Evolutionary conservation across 2,888 invertebrate genomes (phyloP), one percentile per base, ranked within the genome.

Genomic region (Anthoptus insignis): DNA sequence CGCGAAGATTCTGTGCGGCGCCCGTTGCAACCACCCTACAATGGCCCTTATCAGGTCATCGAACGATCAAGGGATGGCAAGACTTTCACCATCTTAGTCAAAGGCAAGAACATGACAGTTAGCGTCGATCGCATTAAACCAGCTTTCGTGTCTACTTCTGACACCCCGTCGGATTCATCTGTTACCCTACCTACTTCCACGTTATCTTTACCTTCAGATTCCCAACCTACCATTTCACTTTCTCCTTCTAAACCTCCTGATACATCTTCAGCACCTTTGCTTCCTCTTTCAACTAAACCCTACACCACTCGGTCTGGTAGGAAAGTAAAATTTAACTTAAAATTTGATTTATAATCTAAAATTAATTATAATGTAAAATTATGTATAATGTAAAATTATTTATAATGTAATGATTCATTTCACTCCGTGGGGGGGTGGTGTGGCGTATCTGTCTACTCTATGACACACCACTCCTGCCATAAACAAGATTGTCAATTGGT

Each of bases 291-390:
- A n/a, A n/a, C n/a, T n/a, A n/a, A n/a, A n/a, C n/a, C n/a, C n/a
- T 27, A 27, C 50, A 11, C 19, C 39, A 52, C 14, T 42, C 29
- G 32, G 34, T 22, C 59, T 52, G 47, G 59, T 47, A 42, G 59
- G 42, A 52, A 60, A 60, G 50, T 60, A n/a, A n/a, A n/a, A n/a
- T n/a, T n/a, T n/a, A n/a, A n/a, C n/a, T n/a, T n/a, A n/a, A n/a
- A n/a, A n/a, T n/a, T n/a, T n/a, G n/a, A n/a, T n/a, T n/a, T n/a
- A n/a, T n/a, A n/a, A n/a, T n/a, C n/a, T n/a, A n/a, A n/a, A n/a
- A n/a, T n/a, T n/a, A n/a, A n/a, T n/a, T n/a, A n/a, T n/a, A n/a
- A n/a, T n/a, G n/a, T n/a, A n/a, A n/a, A n/a, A n/a, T n/a, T n/a
- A n/a, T n/a, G n/a, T n/a, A n/a, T n/a, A n/a, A n/a, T n/a, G n/a